Evolutionary conservation across 2,113 vertebrate species (phyloP), one percentile per base, ranked within the genome.

Genomic region (Austrofundulus limnaeus): DNA sequence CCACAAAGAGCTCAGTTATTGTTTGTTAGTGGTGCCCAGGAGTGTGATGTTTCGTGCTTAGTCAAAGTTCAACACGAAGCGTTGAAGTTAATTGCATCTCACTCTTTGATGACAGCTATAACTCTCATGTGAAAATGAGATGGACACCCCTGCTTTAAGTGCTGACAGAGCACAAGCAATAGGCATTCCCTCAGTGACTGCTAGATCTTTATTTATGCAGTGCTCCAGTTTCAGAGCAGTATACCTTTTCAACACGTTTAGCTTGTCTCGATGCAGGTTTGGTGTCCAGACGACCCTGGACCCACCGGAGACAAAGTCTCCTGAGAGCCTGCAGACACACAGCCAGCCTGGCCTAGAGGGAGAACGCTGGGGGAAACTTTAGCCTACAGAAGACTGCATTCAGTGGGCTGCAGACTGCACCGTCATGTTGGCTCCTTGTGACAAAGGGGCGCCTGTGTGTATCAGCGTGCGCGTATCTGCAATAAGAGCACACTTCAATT

Each of bases 381-480:
- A 91, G 70, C 85, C 69, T 52, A 77, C 72, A 91, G 83, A 84
- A 78, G 71, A 83, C 41, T 49, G 64, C 77, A 86, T 85, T 89
- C 79, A 86, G 74, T n/a, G 64, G 63, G 74, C 66, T 11, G 60
- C 70, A 85, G 86, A 80, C 68, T 81, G 81, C 85, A 74, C 60
- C 69, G 79, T 90, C 87, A 87, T 19, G 71, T 73, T 52, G 61
- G 70, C 51, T 59, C 43, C 25, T 2, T 51, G 24, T 16, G 68
- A 91, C 90, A 91, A 91, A 89, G 84, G 81, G 80, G 49, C 75
- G 78, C 68, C 82, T 92, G 88, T 86, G 70, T 66, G 55, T 43
- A 23, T 11, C 16, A 34, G 51, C 25, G n/a, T 34, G 62, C 60
- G 64, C 57, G 50, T 15, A 37, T 37, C 55, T 58, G 50, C 19